Evolutionary conservation across 2,797 vertebrate species (phyloP).

Genomic region (Nyctibius grandis): DNA sequence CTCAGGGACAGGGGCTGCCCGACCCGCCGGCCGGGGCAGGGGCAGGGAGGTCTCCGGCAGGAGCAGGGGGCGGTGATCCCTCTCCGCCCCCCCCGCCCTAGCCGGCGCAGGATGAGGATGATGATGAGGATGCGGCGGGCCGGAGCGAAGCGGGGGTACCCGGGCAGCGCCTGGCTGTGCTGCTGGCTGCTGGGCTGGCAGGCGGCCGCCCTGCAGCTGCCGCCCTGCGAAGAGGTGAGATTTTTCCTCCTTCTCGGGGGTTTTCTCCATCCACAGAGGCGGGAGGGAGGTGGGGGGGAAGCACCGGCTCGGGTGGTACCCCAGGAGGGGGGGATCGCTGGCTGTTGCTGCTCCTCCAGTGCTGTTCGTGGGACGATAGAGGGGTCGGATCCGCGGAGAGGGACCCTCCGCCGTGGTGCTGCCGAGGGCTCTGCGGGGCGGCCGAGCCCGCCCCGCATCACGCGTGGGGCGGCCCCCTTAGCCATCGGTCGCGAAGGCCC

Average conservation of each 20-base stretch:
- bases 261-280: not conserved
- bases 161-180: conserved; percentile 9
- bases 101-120: too few species aligned
- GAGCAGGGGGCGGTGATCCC: not conserved
- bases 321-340: not conserved
- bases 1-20: conserved; percentile 6
- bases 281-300: not conserved
- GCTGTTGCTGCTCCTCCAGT: too few species aligned
- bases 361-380: not conserved
- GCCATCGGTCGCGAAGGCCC: too few species aligned
- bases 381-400: not conserved
- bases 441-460: not conserved
- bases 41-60: not conserved
- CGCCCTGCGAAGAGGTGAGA: conserved; percentile 52
- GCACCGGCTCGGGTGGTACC: not conserved
- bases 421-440: not conserved
- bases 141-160: not conserved
- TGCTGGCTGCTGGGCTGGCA: conserved; percentile 51
- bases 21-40: not conserved
- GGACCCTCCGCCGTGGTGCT: not conserved
- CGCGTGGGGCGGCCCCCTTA: not conserved
- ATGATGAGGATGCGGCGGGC: conserved; percentile 17
- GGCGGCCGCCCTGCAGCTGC: conserved; percentile 41
- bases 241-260: not conserved
- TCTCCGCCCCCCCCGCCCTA: too few species aligned